These are phyloP conservation scores for Brachionus manjavacas DNA, from an alignment of 1,140 invertebrate species.

Conservation along the genomic window DNA sequence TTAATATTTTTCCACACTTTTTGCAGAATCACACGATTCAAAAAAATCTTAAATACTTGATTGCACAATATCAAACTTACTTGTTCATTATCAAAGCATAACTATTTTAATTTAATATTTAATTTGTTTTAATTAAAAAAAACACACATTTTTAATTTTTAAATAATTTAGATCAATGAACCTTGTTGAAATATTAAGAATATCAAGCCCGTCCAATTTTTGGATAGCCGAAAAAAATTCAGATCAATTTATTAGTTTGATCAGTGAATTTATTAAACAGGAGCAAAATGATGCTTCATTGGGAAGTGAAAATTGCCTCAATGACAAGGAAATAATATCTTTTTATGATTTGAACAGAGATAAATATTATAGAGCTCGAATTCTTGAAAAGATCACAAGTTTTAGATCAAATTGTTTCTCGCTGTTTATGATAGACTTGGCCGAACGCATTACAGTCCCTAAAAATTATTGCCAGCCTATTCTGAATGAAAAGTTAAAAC, in stretches of 20 bases:
- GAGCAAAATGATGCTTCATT: background rate
- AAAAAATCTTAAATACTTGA: background rate
- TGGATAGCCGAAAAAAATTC: conserved; percentile 27
- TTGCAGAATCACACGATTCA: too few species aligned
- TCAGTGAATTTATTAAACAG: background rate
- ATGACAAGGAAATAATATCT: background rate
- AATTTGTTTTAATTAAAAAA: background rate
- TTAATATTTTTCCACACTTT: too few species aligned
- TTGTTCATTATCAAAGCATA: background rate
- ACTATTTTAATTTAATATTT: background rate
- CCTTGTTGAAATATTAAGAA: background rate
- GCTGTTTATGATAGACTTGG: conserved; percentile 20
- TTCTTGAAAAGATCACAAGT: background rate
- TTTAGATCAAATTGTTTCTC: background rate
- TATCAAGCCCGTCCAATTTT: background rate
- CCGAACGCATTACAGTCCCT: background rate
- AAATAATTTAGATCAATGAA: conserved; percentile 21
- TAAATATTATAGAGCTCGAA: background rate
- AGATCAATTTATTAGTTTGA: background rate
- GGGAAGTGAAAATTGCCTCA: background rate
- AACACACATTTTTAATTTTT: background rate
- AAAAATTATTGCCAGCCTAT: background rate
- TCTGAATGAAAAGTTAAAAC: background rate
- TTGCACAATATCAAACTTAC: background rate
- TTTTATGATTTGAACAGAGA: conserved; percentile 5